These are phyloP conservation scores for Thymelicus lineola DNA, from an alignment of 2,888 invertebrate species.

Conservation along the genomic window DNA sequence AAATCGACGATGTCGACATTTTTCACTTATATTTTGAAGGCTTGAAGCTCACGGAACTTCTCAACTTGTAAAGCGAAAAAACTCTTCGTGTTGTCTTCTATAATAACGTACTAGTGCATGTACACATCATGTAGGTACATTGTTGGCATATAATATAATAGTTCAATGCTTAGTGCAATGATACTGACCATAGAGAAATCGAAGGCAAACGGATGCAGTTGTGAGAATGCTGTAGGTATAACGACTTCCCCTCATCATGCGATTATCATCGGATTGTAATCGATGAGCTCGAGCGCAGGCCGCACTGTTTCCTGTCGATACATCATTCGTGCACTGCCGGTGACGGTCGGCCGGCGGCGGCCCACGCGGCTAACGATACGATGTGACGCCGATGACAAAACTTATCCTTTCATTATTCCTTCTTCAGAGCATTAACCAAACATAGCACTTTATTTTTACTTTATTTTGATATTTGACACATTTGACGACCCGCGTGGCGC, in stretches of 20 bases:
- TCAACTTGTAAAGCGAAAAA: too few relatives aligned
- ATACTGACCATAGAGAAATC: constrained; percentile 9
- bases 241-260: constrained; percentile 18
- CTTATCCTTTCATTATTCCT: not conserved
- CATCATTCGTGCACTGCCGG: constrained; percentile 10
- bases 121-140: too few relatives aligned
- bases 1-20: too few relatives aligned
- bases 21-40: too few relatives aligned
- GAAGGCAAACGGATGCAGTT: constrained; percentile 11
- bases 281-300: not conserved
- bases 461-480: too few relatives aligned
- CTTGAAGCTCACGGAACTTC: too few relatives aligned
- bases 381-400: not conserved
- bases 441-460: too few relatives aligned
- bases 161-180: not conserved
- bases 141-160: not conserved
- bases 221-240: constrained; percentile 13
- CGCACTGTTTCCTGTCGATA: constrained; percentile 22
- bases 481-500: too few relatives aligned
- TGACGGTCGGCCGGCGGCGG: not conserved
- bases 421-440: too few relatives aligned
- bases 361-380: too few relatives aligned
- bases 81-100: too few relatives aligned
- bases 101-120: too few relatives aligned
- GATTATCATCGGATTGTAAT: constrained; percentile 15